Evolutionary conservation across 37 sponge, comb jelly and placozoan species (phyloP), one percentile per base, ranked within the genome.

Genomic region (Petrosia ficiformis): DNA sequence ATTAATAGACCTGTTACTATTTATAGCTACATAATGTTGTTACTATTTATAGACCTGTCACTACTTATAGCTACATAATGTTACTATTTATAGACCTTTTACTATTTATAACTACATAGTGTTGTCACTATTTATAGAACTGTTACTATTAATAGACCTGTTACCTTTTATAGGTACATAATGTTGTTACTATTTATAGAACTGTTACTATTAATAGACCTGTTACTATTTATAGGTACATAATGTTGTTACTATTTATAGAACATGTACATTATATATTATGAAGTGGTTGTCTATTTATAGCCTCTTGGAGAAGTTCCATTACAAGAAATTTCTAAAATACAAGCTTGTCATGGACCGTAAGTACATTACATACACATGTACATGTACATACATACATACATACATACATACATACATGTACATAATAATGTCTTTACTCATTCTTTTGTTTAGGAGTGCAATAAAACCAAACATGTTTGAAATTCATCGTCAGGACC

Each of bases 401-500:
- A 30, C 39, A 74, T 59, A 74, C 59, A 30, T 59, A 29, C 75
- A 57, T 65, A 11, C 64, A 30, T 65, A 36, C 76, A 75, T 42
- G 39, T 42, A 60, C 65, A 59, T 32, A 42, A 42, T 57, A 72
- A 16, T 48, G 16, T 28, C 1, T 74, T 33, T 29, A 32, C 60
- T 39, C 36, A 4, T 25, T 41, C 30, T 38, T 31, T 67, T 41
- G 64, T 41, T 52, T 29, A 39, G 2, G 2, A 56, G 72, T 22
- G 30, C 73, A n/a, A 48, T n/a, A 19, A 66, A 71, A 22, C 81
- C 84, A 3, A 30, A 90, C 81, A 77, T 81, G 85, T 84, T 90
- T 65, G 78, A 83, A 42, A 74, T 86, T 14, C 75, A 78, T 65
- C 81, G 86, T 2, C 75, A 38, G 10, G 77, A 35, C 6, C 54